A percentile compares a stretch with the other conserved stretches of the same genome.
These are phyloP conservation scores for Xestia ashworthii DNA, from an alignment of 2,888 invertebrate species.

Conservation along the genomic window DNA sequence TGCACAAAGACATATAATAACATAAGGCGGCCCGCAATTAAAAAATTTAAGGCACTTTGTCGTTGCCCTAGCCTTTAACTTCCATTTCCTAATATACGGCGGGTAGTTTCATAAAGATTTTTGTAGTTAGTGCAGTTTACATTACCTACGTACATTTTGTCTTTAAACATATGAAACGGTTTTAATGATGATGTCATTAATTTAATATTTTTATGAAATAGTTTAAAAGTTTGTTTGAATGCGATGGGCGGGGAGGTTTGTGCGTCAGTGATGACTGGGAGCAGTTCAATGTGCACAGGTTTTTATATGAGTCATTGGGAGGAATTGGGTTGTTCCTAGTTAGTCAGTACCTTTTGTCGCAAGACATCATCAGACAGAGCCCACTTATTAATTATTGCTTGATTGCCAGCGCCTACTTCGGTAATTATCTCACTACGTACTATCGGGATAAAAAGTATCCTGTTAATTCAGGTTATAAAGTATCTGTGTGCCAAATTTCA, in stretches of 20 bases:
- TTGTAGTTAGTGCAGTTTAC: slow-evolving; percentile 65
- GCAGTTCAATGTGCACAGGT: not conserved
- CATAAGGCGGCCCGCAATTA: slow-evolving; percentile 88
- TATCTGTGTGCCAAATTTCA: no score
- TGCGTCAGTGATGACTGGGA: slow-evolving; percentile 1
- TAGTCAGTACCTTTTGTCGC: not conserved
- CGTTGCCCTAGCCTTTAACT: slow-evolving; percentile 78
- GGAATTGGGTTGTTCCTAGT: not conserved
- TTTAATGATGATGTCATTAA: slow-evolving; percentile 69
- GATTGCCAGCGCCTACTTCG: no score
- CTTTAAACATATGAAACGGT: slow-evolving; percentile 62
- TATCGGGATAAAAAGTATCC: no score
- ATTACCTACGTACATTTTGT: slow-evolving; percentile 61
- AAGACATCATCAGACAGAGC: not conserved
- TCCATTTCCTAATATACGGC: slow-evolving; percentile 75
- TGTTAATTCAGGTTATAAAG: no score
- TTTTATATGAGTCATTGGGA: not conserved
- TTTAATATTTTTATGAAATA: slow-evolving; percentile 55
- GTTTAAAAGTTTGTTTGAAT: slow-evolving; percentile 38
- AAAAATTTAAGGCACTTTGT: slow-evolving; percentile 90
- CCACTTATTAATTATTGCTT: not conserved
- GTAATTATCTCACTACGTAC: no score
- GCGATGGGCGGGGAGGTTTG: slow-evolving; percentile 13
- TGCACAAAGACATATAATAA: slow-evolving; percentile 89
- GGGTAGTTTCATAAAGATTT: slow-evolving; percentile 69